Evolutionary conservation across 2,888 invertebrate genomes (phyloP).

Genomic region (Sminthurinus aureus): DNA sequence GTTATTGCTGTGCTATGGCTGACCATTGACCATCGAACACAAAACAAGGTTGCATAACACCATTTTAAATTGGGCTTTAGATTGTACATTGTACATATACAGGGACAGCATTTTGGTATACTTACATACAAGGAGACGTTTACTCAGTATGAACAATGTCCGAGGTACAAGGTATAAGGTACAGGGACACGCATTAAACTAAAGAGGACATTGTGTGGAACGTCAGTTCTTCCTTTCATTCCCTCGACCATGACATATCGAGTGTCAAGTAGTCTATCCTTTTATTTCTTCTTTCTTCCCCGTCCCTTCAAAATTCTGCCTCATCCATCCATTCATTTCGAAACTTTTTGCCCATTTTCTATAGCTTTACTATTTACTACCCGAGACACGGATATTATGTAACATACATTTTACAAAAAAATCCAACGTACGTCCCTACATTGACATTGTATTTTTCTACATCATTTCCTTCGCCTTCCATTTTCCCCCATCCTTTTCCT

Average conservation of each 20-base stretch:
- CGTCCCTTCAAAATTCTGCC: neutral
- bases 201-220: conserved; percentile 3
- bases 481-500: too few relatives aligned
- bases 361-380: neutral
- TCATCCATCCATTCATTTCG: conserved; percentile 7
- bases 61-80: too few relatives aligned
- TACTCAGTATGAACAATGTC: neutral
- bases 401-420: neutral
- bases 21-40: too few relatives aligned
- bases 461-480: too few relatives aligned
- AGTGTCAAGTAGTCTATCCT: conserved; percentile 16
- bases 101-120: neutral
- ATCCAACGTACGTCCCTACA: neutral
- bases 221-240: conserved; percentile 3
- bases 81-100: too few relatives aligned
- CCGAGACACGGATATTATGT: neutral
- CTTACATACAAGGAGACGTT: neutral
- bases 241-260: conserved; percentile 25
- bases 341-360: neutral
- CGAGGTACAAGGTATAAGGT: too few relatives aligned
- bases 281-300: neutral
- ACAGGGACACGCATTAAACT: neutral
- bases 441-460: neutral
- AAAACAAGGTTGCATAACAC: too few relatives aligned
- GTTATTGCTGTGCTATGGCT: too few relatives aligned